Evolutionary conservation across 2,888 invertebrate species (phyloP).

Genomic region (Temnothorax ravouxi): DNA sequence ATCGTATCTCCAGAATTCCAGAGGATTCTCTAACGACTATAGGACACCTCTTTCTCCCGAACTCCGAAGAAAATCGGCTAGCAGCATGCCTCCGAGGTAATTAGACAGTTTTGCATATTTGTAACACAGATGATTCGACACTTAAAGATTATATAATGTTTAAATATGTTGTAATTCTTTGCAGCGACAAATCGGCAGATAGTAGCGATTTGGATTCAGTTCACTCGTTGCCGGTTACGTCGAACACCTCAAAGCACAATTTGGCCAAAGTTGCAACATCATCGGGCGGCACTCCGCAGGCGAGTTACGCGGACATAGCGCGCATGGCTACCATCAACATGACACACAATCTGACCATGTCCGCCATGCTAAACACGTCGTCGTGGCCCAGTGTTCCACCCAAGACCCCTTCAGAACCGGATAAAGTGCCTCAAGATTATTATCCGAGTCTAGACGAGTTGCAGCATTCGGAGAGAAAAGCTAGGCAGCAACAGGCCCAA

Average conservation of each 20-base stretch:
- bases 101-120: neutral
- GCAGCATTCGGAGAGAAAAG: slow-evolving; percentile 81
- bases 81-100: slow-evolving; percentile 91
- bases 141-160: neutral
- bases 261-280: slow-evolving; percentile 82
- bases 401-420: slow-evolving; percentile 80
- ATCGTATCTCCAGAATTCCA: slow-evolving; percentile 82
- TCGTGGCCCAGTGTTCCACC: slow-evolving; percentile 82
- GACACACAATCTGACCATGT: slow-evolving; percentile 80
- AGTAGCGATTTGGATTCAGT: slow-evolving; percentile 95
- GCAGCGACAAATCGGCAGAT: slow-evolving; percentile 92
- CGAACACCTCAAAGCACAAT: slow-evolving; percentile 85
- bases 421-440: slow-evolving; percentile 84
- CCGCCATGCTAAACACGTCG: slow-evolving; percentile 79
- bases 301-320: slow-evolving; percentile 95
- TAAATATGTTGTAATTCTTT: slow-evolving; percentile 42
- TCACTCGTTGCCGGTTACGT: slow-evolving; percentile 92
- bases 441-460: slow-evolving; percentile 85
- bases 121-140: neutral
- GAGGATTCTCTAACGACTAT: slow-evolving; percentile 83
- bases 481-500: slow-evolving; percentile 80
- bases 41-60: slow-evolving; percentile 84
- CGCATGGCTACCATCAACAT: slow-evolving; percentile 87
- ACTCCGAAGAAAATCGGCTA: slow-evolving; percentile 90
- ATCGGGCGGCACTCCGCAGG: slow-evolving; percentile 87